These are phyloP conservation scores for Paramuricea clavata DNA, from an alignment of 92 coral and sea anemone genomes.

Conservation along the genomic window DNA sequence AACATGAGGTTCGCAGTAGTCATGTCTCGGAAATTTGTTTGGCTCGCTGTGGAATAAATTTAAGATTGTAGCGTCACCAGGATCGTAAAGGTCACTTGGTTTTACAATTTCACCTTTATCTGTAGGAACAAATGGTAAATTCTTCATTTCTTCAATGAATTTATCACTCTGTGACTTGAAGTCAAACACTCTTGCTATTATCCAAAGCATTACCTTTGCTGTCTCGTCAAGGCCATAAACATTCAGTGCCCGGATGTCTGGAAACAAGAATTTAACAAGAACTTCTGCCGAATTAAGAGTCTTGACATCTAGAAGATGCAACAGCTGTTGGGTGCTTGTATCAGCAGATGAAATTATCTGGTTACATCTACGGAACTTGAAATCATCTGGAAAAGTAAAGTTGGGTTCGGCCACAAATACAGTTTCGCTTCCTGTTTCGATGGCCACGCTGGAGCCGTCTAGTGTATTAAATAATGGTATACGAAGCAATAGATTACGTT, in stretches of 20 bases:
- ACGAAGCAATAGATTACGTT: slow-evolving; percentile 80
- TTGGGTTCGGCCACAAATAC: slow-evolving; percentile 88
- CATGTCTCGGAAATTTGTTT: slow-evolving; percentile 81
- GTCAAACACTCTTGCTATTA: slow-evolving; percentile 82
- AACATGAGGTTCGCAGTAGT: slow-evolving; percentile 78
- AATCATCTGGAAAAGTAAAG: slow-evolving; percentile 77
- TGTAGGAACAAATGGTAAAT: slow-evolving; percentile 83
- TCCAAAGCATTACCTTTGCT: slow-evolving; percentile 90
- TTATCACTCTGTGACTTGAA: slow-evolving; percentile 81
- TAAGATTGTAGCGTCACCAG: slow-evolving; percentile 82
- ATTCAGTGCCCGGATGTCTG: slow-evolving; percentile 75
- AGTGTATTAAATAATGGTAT: slow-evolving; percentile 88
- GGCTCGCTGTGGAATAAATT: slow-evolving; percentile 82
- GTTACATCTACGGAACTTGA: slow-evolving; percentile 73
- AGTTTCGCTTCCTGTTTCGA: slow-evolving; percentile 72
- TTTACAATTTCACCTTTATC: slow-evolving; percentile 76
- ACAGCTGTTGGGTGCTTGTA: slow-evolving; percentile 87
- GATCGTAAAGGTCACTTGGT: slow-evolving; percentile 90
- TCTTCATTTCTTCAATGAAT: slow-evolving; percentile 88
- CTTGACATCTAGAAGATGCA: slow-evolving; percentile 81
- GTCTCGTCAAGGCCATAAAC: slow-evolving; percentile 80
- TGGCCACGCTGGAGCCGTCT: slow-evolving; percentile 78
- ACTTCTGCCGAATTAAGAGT: slow-evolving; percentile 84
- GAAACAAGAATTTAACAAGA: slow-evolving; percentile 83
- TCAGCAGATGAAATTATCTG: slow-evolving; percentile 92